A percentile compares a stretch with the other conserved stretches of the same genome.
Conservation (phyloP, 2,888 invertebrate genomes). For the Tortricodes alternella region DNA sequence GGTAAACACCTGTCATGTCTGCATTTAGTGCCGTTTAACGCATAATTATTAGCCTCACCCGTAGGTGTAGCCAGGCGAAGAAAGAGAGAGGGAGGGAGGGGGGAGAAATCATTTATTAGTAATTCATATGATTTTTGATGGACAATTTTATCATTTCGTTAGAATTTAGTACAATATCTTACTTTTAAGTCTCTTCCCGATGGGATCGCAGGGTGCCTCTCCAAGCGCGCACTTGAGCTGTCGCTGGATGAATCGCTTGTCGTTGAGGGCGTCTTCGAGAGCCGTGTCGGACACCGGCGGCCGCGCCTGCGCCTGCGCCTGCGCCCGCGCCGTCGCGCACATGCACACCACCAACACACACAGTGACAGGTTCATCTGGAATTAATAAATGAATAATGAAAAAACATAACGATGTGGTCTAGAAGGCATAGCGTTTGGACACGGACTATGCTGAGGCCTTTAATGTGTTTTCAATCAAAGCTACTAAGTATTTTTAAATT, state of each 20-base stretch:
- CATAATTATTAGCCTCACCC: too few species aligned
- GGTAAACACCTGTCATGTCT: too few species aligned
- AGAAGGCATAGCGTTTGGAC: too few species aligned
- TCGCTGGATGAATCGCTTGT: conserved; percentile 86
- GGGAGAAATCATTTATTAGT: too few species aligned
- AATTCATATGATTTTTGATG: too few species aligned
- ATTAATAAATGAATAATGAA: conserved; percentile 35
- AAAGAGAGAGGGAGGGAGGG: too few species aligned
- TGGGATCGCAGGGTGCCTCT: conserved; percentile 88
- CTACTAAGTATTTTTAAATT: too few species aligned
- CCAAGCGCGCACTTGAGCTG: conserved; percentile 89
- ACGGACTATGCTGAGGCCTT: too few species aligned
- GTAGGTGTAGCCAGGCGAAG: too few species aligned
- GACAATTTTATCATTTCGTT: background rate
- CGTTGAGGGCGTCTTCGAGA: conserved; percentile 85
- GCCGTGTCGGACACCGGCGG: conserved; percentile 85
- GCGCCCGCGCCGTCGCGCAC: conserved; percentile 36
- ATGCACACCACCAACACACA: conserved; percentile 48
- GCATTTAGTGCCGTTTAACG: too few species aligned
- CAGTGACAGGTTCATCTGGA: conserved; percentile 49
- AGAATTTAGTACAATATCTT: conserved; percentile 46
- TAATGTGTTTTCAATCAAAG: too few species aligned
- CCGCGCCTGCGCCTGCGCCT: conserved; percentile 52
- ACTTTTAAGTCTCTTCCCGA: conserved; percentile 89
- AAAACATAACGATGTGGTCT: too few species aligned